These are phyloP conservation scores for Micrastur ruficollis DNA, from an alignment of 2,797 vertebrate genomes.

Conservation along the genomic window DNA sequence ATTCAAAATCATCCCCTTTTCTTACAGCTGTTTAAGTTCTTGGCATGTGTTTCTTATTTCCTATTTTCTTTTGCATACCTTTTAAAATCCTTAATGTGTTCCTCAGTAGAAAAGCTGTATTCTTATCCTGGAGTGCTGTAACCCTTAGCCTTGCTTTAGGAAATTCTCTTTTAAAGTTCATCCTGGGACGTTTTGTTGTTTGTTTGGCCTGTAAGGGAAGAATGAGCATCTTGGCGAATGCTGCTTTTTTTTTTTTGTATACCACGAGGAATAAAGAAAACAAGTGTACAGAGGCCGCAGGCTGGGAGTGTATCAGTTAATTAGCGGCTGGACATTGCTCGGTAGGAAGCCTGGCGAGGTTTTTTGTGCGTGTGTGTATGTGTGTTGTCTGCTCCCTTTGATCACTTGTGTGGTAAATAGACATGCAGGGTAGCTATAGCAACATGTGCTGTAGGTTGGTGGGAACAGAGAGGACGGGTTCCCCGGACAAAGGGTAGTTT, in stretches of 20 bases:
- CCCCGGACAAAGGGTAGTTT: slow-evolving; percentile 80
- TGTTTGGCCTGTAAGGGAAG: neutral
- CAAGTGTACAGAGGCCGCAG: slow-evolving; percentile 10
- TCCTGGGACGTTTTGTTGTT: slow-evolving; percentile 1
- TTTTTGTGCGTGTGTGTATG: slow-evolving; percentile 59
- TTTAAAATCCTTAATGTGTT: slow-evolving; percentile 38
- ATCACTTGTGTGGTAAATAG: slow-evolving; percentile 86
- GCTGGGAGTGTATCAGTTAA: slow-evolving; percentile 79
- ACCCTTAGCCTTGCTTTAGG: neutral
- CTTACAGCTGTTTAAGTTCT: slow-evolving; percentile 48
- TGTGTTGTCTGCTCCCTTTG: slow-evolving; percentile 79
- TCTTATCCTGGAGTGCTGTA: neutral
- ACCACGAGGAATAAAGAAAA: neutral
- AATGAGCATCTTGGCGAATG: neutral
- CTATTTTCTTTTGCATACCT: slow-evolving; percentile 23
- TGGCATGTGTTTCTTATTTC: slow-evolving; percentile 53
- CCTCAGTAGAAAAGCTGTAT: neutral
- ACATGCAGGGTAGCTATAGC: slow-evolving; percentile 82
- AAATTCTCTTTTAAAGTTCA: neutral
- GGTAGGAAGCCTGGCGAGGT: slow-evolving; percentile 76
- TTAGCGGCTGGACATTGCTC: slow-evolving; percentile 80
- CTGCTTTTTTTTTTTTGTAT: neutral
- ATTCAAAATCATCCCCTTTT: slow-evolving; percentile 23
- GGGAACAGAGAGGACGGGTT: slow-evolving; percentile 66
- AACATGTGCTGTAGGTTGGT: slow-evolving; percentile 78